Evolutionary conservation across 2,888 invertebrate species (phyloP), one percentile per base, ranked within the genome.

Genomic region (Chironomus riparius): DNA sequence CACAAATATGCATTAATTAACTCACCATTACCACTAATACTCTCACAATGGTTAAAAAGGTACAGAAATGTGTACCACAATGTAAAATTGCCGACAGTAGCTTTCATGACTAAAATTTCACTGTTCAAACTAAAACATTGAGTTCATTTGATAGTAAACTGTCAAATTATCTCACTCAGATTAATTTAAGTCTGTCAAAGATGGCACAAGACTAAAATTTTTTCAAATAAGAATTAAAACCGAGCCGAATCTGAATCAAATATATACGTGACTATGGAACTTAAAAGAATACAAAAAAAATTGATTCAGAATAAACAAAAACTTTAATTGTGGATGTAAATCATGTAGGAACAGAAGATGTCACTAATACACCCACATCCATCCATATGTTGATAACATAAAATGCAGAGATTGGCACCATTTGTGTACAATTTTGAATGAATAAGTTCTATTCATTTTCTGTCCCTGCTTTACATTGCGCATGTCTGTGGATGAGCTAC

Each of bases 21-120:
- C 74, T 74, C 48, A 74, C 74, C 74, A 48, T 68, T 13, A 6
- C 28, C 74, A 74, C 68, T 48, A 74, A 68, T 74, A 68, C 68
- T 74, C 7, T 74, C 74, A 68, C 74, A 74, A 48, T 74, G 68
- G 15, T 62, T 74, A 18, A 74, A 22, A 47, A 74, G 38, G 22
- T 68, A 74, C 21, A 74, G 13, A 21, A 68, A 74, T 48, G 28
- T 48, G 48, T 68, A 74, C 65, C 38, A 62, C 47, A 74, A 74
- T 21, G 65, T 47, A 47, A 47, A 68, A 38, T 47, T 68, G 72
- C 72, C 61, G 72, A 72, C 15, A 15, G 47, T 15, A 15, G 15
- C 7, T 10, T 38, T 38, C 38, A 38, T 38, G 38, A 38, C 38
- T 38, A 38, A 38, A 38, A 38, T 38, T 38, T 38, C 38, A 38